These are phyloP conservation scores for Platyrinchus mystaceus DNA, from an alignment of 2,797 vertebrate genomes.

Conservation along the genomic window DNA sequence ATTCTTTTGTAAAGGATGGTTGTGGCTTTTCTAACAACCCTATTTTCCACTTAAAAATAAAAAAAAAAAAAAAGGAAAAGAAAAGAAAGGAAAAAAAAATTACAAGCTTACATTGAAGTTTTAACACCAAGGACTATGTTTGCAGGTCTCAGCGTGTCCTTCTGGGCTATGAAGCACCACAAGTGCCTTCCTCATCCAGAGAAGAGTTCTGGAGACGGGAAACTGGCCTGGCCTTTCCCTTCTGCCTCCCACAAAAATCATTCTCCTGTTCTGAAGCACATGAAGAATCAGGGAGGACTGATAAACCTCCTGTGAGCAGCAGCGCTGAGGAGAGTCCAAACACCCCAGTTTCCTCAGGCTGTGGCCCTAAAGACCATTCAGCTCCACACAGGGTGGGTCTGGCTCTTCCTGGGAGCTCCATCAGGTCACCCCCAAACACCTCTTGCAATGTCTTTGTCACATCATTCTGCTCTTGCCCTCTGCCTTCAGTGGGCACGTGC, in stretches of 20 bases:
- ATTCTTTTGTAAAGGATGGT: neutral
- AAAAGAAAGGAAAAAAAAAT: neutral
- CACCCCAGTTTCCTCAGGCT: rapidly evolving
- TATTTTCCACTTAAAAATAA: neutral
- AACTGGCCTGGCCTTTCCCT: neutral
- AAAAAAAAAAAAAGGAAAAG: neutral
- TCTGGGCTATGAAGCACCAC: neutral
- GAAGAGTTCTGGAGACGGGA: neutral
- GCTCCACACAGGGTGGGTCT: neutral
- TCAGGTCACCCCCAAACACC: neutral
- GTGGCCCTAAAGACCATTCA: neutral
- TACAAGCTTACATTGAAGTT: neutral
- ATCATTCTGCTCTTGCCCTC: neutral
- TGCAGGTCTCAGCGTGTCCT: neutral
- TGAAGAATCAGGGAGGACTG: neutral
- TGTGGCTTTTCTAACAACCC: neutral
- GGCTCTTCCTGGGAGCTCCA: neutral
- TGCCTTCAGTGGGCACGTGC: neutral
- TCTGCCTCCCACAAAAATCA: neutral
- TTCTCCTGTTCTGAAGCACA: neutral
- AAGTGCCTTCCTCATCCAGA: neutral
- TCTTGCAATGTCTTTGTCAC: neutral
- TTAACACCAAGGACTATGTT: neutral
- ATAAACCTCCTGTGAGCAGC: neutral
- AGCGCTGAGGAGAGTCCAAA: neutral